A percentile compares a stretch with the other conserved stretches of the same genome.
phyloP scores from a whole-genome alignment of 2,888 invertebrate genomes.

The Pandemis corylana region DNA sequence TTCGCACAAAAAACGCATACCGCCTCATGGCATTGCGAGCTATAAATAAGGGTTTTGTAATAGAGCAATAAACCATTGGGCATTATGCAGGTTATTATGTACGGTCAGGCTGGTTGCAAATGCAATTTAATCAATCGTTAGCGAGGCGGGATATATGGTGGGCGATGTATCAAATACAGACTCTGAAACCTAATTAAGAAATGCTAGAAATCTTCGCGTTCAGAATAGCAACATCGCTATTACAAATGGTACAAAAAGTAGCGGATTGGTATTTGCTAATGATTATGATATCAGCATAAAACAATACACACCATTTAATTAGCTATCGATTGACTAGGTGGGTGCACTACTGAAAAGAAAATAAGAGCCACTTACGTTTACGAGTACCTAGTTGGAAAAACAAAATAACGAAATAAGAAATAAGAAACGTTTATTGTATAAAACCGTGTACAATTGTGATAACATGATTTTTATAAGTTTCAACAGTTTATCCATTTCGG shows the following conservation, averaged over 20 bases:
- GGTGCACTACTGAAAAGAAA: too few species aligned
- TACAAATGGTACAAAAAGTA: neutral
- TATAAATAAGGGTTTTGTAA: constrained; percentile 69
- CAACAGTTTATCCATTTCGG: too few species aligned
- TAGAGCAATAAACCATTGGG: constrained; percentile 66
- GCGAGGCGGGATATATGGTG: constrained; percentile 48
- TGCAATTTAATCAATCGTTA: constrained; percentile 52
- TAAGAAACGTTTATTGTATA: too few species aligned
- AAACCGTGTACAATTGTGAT: too few species aligned
- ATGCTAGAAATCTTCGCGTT: neutral
- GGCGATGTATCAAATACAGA: constrained; percentile 21
- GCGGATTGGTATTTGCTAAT: too few species aligned
- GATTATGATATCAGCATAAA: too few species aligned
- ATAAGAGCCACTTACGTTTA: too few species aligned
- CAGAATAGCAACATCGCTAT: neutral
- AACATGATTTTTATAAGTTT: too few species aligned
- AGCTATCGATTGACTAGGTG: neutral
- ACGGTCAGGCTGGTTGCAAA: constrained; percentile 52
- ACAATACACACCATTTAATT: neutral
- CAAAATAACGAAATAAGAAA: too few species aligned
- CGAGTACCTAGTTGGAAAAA: too few species aligned
- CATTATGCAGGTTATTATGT: constrained; percentile 55
- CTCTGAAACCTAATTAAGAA: constrained; percentile 25
- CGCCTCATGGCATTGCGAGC: constrained; percentile 55
- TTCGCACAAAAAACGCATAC: constrained; percentile 63